Base-by-base conservation (phyloP, 2,797 vertebrate species). In the Heterohyrax brucei region DNA sequence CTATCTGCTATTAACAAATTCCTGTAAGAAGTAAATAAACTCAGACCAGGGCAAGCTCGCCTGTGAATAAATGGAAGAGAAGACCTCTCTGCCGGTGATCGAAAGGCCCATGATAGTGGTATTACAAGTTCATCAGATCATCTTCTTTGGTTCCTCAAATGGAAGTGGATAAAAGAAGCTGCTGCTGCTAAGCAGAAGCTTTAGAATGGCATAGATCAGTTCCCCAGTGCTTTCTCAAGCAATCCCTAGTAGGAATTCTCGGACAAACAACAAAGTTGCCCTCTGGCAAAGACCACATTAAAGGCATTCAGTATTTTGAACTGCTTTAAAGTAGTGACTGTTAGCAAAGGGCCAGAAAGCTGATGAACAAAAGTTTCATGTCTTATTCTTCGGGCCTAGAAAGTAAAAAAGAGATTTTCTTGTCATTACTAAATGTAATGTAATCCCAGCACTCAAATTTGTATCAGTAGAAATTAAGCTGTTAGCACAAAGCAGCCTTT, bases 271-370 rank as follows among this genome's bases (percentile, higher is more conserved):
- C 2, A 39, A 72, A 59, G 14, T 81, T 61, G 19, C 48, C 53
- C 24, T 2, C 39, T 44, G 33, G 30, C 59, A 79, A 80, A 86
- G 59, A 75, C 61, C 28, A 86, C 39, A 68, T 48, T 75, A 70
- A 33, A 30, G 4, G 75, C 72, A 56, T 16, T 82, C 33, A 72
- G 46, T 91, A 56, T 82, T 93, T 76, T 87, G 13, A 87, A 87
- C 22, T 33, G n/a, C n/a, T 18, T 91, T 72, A 87, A 82, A 68
- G 39, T 82, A 77, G 46, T 72, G n/a, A 82, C 62, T 28, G 64
- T 77, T 24, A 72, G 33, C 62, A 91, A 48, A n/a, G 26, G n/a
- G 21, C 44, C 62, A 7, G 13, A 84, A 30, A 80, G 44, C 33
- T 46, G 44, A 62, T 24, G 82, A 28, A 28, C 62, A 68, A 93